Conservation (phyloP, 2,888 invertebrate species). For the Mythimna impura region DNA sequence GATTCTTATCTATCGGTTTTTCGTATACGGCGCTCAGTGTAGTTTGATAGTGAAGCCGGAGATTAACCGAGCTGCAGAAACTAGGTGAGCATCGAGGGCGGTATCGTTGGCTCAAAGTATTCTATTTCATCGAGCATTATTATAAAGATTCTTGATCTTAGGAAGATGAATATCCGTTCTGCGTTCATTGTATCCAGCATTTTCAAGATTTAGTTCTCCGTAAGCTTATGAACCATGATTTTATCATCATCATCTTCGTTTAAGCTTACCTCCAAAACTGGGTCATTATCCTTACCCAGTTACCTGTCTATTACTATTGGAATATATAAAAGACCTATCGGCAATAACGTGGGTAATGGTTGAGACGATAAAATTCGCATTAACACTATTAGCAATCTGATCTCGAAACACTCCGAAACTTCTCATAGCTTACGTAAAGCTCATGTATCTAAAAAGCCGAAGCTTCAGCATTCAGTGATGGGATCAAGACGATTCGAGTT, state of each 20-base stretch:
- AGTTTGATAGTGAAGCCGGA: conserved; percentile 69
- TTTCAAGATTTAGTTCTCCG: not conserved
- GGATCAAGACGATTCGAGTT: conserved; percentile 77
- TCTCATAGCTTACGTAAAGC: conserved; percentile 45
- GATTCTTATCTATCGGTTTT: conserved; percentile 81
- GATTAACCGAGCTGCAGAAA: conserved; percentile 47
- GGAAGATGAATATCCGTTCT: conserved; percentile 29
- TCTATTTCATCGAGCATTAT: conserved; percentile 17
- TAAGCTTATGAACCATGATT: not conserved
- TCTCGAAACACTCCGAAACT: conserved; percentile 25
- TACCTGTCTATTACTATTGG: not conserved
- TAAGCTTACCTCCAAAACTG: not conserved
- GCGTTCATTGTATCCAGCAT: not conserved
- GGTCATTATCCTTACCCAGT: too few relatives aligned
- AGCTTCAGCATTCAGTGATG: conserved; percentile 55
- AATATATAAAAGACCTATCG: not conserved
- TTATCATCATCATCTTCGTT: not conserved
- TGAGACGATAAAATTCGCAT: conserved; percentile 2
- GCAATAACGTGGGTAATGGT: not conserved
- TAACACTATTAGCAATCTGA: conserved; percentile 33
- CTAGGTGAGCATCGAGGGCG: conserved; percentile 35
- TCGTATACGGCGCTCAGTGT: conserved; percentile 66
- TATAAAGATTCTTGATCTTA: conserved; percentile 21
- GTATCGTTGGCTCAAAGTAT: conserved; percentile 28
- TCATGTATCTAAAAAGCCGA: conserved; percentile 52